A percentile compares a stretch with the other conserved stretches of the same genome.
Conservation (phyloP, 2,797 vertebrate genomes). For the Acrossocheilus wenchowensis region DNA sequence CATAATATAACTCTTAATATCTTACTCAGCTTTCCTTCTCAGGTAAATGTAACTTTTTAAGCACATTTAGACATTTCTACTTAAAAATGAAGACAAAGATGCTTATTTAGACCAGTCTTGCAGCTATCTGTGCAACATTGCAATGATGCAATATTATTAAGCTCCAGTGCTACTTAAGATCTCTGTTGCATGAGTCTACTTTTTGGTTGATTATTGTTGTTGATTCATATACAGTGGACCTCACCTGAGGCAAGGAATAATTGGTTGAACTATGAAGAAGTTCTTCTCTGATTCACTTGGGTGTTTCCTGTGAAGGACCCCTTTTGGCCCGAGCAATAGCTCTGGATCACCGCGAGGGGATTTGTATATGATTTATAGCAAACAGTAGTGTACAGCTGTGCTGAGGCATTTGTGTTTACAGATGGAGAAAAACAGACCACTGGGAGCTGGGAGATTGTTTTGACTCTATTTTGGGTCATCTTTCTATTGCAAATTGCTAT, state of each 20-base stretch:
- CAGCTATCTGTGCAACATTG: too few species aligned
- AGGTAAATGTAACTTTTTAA: background rate
- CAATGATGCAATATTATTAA: background rate
- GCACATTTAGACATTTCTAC: background rate
- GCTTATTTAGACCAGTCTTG: background rate
- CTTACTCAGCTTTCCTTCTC: background rate
- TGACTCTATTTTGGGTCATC: conserved; percentile 11
- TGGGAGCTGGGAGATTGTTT: conserved; percentile 30
- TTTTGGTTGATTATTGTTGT: conserved; percentile 17
- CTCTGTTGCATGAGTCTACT: background rate
- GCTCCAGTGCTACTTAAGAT: background rate
- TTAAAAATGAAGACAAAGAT: background rate
- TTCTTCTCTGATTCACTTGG: conserved; percentile 4
- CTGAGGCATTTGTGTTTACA: conserved; percentile 31
- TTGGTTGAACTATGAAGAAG: background rate
- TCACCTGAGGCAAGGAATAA: background rate
- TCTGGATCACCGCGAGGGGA: background rate
- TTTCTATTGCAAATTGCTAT: conserved; percentile 19
- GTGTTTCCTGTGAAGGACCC: conserved; percentile 16
- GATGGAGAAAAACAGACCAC: background rate
- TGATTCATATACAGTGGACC: background rate
- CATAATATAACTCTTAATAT: background rate
- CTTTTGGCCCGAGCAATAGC: conserved; percentile 23
- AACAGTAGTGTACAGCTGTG: conserved; percentile 21
- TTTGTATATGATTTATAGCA: conserved; percentile 30